A percentile compares a stretch with the other conserved stretches of the same genome.
Conservation (phyloP, 2,888 invertebrate species). For the Tolmerus cingulatus region DNA sequence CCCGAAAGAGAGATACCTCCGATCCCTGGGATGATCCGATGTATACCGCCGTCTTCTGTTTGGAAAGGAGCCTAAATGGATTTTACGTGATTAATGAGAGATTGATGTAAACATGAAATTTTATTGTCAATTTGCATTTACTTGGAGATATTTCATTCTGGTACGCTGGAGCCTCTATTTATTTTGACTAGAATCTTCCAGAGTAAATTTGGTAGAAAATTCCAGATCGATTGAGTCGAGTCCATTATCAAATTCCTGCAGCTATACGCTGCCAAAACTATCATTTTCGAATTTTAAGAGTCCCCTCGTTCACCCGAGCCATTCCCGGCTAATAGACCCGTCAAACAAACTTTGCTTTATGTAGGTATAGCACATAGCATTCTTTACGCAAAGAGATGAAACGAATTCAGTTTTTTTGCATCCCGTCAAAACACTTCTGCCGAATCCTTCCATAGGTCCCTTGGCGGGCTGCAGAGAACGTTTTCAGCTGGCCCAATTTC, state of each 20-base stretch:
- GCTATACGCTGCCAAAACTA: not conserved
- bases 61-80: slow-evolving; percentile 16
- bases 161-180: not conserved
- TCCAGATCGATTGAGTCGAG: not conserved
- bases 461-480: not conserved
- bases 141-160: not conserved
- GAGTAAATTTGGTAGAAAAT: not conserved
- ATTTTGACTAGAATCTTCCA: not conserved
- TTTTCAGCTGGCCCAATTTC: not conserved
- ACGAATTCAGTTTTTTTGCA: not conserved
- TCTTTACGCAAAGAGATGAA: not conserved
- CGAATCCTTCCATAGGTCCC: not conserved
- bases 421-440: not conserved
- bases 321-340: not conserved
- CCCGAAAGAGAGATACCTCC: not conserved
- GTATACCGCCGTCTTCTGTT: slow-evolving; percentile 2
- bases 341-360: not conserved
- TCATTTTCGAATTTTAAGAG: not conserved
- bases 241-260: not conserved
- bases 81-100: slow-evolving; percentile 39
- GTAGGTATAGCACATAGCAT: no score
- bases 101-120: slow-evolving; percentile 40
- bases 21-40: not conserved
- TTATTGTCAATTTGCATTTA: slow-evolving; percentile 40
- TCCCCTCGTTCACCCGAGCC: not conserved